Conservation (phyloP, 2,888 invertebrate species). For the Cheilosia impressa region DNA sequence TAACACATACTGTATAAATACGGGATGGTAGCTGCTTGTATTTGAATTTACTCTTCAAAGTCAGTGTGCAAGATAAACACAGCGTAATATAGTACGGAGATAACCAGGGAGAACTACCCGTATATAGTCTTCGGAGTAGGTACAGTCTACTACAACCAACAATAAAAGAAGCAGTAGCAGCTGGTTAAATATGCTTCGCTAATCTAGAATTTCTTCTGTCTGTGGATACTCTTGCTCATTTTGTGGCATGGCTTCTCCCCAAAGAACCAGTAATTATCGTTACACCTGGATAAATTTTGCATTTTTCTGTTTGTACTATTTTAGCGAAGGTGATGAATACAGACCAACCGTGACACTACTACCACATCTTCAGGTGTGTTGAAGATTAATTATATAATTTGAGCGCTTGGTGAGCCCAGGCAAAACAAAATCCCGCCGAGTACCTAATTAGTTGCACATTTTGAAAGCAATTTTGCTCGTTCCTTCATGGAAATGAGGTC, state of each 20-base stretch:
- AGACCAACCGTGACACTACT: neutral
- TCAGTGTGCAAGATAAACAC: slow-evolving; percentile 17
- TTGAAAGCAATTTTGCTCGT: slow-evolving; percentile 35
- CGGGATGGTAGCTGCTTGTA: neutral
- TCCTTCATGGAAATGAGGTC: slow-evolving; percentile 39
- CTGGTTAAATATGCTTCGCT: slow-evolving; percentile 55
- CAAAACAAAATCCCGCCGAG: neutral
- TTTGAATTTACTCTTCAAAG: slow-evolving; percentile 11
- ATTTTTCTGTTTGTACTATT: neutral
- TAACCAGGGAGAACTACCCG: neutral
- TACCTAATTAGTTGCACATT: slow-evolving; percentile 31
- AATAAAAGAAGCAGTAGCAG: slow-evolving; percentile 20
- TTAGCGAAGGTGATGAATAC: neutral
- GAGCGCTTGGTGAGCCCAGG: neutral
- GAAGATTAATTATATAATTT: neutral
- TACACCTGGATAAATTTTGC: slow-evolving; percentile 15
- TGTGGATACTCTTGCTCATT: neutral
- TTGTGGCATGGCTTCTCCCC: neutral
- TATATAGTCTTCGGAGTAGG: neutral
- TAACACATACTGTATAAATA: slow-evolving; percentile 25
- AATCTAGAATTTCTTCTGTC: slow-evolving; percentile 32
- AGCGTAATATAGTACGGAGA: neutral
- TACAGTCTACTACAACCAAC: slow-evolving; percentile 25
- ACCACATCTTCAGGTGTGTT: neutral
- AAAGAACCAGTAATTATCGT: neutral